Base-by-base conservation (phyloP, 2,888 invertebrate genomes). In the Coenonympha glycerion region DNA sequence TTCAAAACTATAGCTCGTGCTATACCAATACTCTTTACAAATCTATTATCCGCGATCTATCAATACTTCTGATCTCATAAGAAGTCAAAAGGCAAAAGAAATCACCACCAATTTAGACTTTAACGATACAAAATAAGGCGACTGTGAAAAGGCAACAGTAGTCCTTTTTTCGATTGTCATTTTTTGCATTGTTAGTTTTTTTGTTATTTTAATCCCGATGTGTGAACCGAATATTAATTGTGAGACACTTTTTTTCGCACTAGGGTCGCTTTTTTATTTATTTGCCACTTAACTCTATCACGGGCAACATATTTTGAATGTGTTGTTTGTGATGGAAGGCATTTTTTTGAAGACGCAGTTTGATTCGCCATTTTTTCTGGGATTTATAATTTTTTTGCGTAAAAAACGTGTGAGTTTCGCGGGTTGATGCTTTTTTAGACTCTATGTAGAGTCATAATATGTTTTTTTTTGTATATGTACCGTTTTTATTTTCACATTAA, bases 231-330 rank as follows among this genome's bases (percentile, higher is more conserved):
- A 72, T 71, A 60, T 68, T 64, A 67, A 71, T 68, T 56, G 48
- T 67, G 57, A 65, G 68, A 67, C 56, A 55, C 42, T 51, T 66
- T 68, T 66, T 69, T 64, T 57, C 28, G 13, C 11, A 3, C 18
- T 47, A 33, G 53, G 50, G 51, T 50, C 55, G 52, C 64, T 66
- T 68, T 71, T 64, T 59, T 45, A 48, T 49, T 26, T 63, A 57
- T 66, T 68, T 65, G 63, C 69, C 71, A 74, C 76, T 73, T 74
- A 75, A 73, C 71, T 74, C 65, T 52, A 63, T 68, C 56, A 71
- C 69, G 73, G 70, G 71, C 68, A 67, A 69, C 70, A 62, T 64
- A 64, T 66, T 72, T 69, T 65, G 62, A 71, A 76, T 71, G 57
- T 51, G 58, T 58, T 67, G 69, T 69, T 69, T 71, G 57, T 58